Evolutionary conservation across 2,888 invertebrate species (phyloP).

Genomic region (Sycophila texana): DNA sequence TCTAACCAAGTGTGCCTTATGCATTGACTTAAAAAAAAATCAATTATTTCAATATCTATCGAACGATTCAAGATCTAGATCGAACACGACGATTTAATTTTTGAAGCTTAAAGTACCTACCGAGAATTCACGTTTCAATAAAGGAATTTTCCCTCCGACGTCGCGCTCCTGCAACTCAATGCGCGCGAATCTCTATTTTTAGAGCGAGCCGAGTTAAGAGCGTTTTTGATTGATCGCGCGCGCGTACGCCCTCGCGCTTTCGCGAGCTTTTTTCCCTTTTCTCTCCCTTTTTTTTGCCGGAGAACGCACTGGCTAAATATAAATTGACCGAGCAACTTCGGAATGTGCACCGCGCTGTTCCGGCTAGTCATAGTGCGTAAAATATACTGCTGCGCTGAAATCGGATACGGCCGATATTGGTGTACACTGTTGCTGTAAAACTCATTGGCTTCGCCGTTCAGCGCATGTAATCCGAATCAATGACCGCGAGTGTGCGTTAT

Average conservation of each 20-base stretch:
- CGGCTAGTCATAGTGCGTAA: background rate
- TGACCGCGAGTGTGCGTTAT: background rate
- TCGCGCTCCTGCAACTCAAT: background rate
- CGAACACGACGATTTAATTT: no score
- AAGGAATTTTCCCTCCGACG: no score
- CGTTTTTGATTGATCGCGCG: conserved; percentile 10
- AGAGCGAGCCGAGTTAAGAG: background rate
- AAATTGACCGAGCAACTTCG: background rate
- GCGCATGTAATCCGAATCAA: conserved; percentile 29
- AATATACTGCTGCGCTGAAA: conserved; percentile 19
- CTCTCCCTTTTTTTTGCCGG: background rate
- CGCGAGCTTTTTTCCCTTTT: background rate
- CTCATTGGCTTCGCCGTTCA: conserved; percentile 6
- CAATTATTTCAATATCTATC: no score
- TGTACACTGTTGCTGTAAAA: background rate
- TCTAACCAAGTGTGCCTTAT: no score
- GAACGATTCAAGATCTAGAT: no score
- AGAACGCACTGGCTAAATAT: conserved; percentile 5
- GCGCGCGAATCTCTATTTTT: background rate
- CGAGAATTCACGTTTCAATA: no score
- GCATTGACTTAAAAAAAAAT: no score
- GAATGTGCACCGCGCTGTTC: background rate
- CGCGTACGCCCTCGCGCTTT: background rate
- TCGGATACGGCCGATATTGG: background rate
- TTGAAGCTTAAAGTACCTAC: no score